A percentile compares a stretch with the other conserved stretches of the same genome.
Conservation (phyloP, 2,888 invertebrate species). For the Cecidostiba fungosa region DNA sequence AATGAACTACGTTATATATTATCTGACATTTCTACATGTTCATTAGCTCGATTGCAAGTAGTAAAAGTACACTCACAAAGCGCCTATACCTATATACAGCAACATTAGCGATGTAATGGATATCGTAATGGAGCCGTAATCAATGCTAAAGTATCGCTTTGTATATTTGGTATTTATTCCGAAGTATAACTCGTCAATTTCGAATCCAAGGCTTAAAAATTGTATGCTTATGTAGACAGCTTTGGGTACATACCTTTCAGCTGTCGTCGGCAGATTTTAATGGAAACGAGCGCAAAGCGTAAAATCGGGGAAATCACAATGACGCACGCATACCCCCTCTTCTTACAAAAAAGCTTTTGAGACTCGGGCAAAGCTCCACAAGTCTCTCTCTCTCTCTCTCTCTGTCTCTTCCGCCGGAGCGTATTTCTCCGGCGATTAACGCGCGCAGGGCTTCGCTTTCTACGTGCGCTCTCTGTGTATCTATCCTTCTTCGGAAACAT, state of each 20-base stretch:
- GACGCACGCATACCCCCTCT: constrained; percentile 9
- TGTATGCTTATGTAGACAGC: background rate
- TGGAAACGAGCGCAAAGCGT: constrained; percentile 1
- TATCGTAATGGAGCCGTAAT: background rate
- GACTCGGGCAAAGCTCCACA: constrained; percentile 25
- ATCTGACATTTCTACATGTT: too few species aligned
- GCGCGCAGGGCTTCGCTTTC: background rate
- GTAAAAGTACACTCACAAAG: background rate
- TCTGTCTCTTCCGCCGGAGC: background rate
- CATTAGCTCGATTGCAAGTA: too few species aligned
- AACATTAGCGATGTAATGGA: background rate
- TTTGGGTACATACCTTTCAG: background rate
- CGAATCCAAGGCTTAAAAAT: background rate
- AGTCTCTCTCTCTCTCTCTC: constrained; percentile 17
- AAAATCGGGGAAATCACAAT: constrained; percentile 38
- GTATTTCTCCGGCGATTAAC: constrained; percentile 19
- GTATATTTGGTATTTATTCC: background rate
- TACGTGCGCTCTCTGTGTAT: background rate
- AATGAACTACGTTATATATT: background rate
- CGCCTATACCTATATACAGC: background rate
- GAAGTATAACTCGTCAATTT: background rate
- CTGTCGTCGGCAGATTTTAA: constrained; percentile 37
- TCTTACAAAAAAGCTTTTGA: constrained; percentile 43
- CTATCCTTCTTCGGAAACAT: constrained; percentile 41
- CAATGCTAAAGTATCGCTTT: background rate